Conservation (phyloP, 2,888 invertebrate genomes). For the Cheilosia variabilis region DNA sequence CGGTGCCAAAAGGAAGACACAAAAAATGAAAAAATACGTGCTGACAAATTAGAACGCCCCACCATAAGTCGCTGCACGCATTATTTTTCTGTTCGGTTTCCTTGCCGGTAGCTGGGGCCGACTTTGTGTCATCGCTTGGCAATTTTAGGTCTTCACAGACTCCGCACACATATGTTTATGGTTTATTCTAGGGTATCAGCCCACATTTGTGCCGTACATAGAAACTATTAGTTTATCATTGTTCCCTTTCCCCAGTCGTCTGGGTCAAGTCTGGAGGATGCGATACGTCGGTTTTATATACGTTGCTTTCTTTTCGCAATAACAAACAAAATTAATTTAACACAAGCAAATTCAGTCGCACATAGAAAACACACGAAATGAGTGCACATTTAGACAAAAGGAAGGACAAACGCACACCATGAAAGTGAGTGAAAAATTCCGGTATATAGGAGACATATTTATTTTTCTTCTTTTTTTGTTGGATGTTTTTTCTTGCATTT, state of each 20-base stretch:
- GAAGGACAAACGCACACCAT: constrained; percentile 30
- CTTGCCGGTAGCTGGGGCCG: constrained; percentile 2
- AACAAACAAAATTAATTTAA: not conserved
- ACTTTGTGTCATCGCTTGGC: constrained; percentile 28
- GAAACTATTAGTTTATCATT: constrained; percentile 49
- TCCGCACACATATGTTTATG: constrained; percentile 10
- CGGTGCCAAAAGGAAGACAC: constrained; percentile 7
- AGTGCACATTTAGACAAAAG: constrained; percentile 18
- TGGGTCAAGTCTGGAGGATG: constrained; percentile 77
- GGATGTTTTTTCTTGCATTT: not conserved
- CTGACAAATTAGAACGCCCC: constrained; percentile 42
- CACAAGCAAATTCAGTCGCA: constrained; percentile 11
- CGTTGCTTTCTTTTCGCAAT: not conserved
- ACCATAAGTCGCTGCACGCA: constrained; percentile 7
- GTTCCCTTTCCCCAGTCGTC: constrained; percentile 75
- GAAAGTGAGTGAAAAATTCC: not conserved
- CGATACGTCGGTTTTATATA: not conserved
- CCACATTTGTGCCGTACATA: constrained; percentile 15
- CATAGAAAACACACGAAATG: not conserved
- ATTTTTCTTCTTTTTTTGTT: not conserved
- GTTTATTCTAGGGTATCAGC: constrained; percentile 35
- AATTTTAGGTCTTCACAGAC: constrained; percentile 8
- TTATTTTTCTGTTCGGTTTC: constrained; percentile 6
- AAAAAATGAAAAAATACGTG: not conserved
- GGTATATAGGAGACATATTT: not conserved